Percentiles rank a stretch among this genome's conserved stretches.
These are phyloP conservation scores for Galerucella pusilla DNA, from an alignment of 2,888 invertebrate species.

Conservation along the genomic window DNA sequence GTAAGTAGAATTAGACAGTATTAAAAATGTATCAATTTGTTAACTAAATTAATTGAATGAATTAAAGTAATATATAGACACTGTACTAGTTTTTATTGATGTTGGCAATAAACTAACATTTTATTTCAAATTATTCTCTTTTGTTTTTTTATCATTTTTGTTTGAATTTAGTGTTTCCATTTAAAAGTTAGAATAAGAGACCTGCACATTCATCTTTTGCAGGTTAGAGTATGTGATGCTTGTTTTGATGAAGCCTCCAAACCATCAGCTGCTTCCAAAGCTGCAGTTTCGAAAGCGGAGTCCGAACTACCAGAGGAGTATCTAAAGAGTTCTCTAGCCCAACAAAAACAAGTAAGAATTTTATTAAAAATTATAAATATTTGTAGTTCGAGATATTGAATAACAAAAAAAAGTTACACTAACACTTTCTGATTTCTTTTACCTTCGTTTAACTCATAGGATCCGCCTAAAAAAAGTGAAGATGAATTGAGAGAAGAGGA, in stretches of 20 bases:
- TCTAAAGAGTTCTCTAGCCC: slow-evolving; percentile 81
- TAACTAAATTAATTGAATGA: not conserved
- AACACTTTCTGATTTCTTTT: slow-evolving; percentile 6
- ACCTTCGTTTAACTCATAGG: slow-evolving; percentile 59
- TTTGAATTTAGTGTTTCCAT: no score
- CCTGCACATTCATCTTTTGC: slow-evolving; percentile 29
- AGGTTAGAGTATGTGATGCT: slow-evolving; percentile 96
- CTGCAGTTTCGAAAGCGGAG: slow-evolving; percentile 68
- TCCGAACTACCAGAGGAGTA: slow-evolving; percentile 87
- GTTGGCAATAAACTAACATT: no score
- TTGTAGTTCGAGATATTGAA: no score
- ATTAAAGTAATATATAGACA: no score
- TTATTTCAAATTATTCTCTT: no score
- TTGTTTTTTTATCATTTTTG: no score
- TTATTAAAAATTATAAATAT: not conserved
- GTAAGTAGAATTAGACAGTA: slow-evolving; percentile 59
- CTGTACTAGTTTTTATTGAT: no score
- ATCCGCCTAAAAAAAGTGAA: slow-evolving; percentile 80
- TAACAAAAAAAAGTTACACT: no score
- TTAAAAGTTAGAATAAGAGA: not conserved
- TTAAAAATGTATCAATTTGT: not conserved
- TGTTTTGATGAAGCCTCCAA: slow-evolving; percentile 85
- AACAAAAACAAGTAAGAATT: slow-evolving; percentile 81
- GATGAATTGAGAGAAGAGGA: slow-evolving; percentile 94
- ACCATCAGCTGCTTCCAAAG: slow-evolving; percentile 67